Percentiles rank a stretch among this genome's conserved stretches.
These are phyloP conservation scores for Circus cinereus DNA, from an alignment of 2,797 vertebrate genomes.

Conservation along the genomic window DNA sequence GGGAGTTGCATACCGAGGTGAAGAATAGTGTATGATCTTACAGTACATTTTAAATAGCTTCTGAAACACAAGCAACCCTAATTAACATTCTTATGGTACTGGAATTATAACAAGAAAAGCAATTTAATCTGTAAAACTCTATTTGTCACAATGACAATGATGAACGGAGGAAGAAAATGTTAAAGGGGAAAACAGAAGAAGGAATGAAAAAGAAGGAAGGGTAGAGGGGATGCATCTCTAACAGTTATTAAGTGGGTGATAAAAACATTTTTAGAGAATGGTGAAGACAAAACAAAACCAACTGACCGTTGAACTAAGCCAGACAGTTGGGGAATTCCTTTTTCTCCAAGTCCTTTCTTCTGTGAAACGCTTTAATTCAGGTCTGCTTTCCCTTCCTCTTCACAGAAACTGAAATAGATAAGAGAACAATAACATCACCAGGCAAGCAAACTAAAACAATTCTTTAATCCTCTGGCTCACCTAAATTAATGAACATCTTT, in stretches of 20 bases:
- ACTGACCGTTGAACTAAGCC: background rate
- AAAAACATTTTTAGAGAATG: background rate
- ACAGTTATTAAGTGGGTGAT: background rate
- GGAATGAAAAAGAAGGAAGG: background rate
- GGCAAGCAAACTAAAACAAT: background rate
- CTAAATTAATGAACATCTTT: background rate
- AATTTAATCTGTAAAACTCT: conserved; percentile 28
- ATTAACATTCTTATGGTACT: conserved; percentile 36
- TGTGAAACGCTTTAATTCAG: background rate
- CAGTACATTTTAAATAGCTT: conserved; percentile 16
- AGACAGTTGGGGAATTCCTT: background rate
- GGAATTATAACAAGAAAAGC: conserved; percentile 19
- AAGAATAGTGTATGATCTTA: background rate
- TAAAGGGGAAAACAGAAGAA: background rate
- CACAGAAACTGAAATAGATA: background rate
- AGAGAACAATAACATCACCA: fast-evolving
- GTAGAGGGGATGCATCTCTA: background rate
- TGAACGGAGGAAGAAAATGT: background rate
- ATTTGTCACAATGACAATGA: conserved; percentile 9
- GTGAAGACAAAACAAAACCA: background rate
- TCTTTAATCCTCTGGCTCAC: background rate
- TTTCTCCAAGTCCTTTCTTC: background rate
- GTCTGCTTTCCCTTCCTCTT: background rate
- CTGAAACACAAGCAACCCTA: conserved; percentile 19
- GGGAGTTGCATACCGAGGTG: background rate